phyloP scores from a whole-genome alignment of 2,113 vertebrate species.

The Ranitomeya variabilis region DNA sequence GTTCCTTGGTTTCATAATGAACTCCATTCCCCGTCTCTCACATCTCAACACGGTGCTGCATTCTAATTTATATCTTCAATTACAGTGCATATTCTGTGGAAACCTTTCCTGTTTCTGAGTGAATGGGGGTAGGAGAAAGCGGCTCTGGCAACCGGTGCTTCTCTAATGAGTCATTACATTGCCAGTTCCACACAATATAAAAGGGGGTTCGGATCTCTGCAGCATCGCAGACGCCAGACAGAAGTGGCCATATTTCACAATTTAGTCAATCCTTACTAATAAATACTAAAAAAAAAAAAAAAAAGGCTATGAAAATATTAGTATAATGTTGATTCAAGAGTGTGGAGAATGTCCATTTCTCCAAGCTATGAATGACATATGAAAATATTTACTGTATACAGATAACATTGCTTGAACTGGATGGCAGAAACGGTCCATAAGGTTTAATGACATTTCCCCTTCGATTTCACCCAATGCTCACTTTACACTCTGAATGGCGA shows the following conservation, averaged over 20 bases:
- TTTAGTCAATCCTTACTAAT: slow-evolving; percentile 24
- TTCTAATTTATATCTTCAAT: slow-evolving; percentile 83
- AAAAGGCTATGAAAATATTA: neutral
- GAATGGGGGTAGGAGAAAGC: slow-evolving; percentile 57
- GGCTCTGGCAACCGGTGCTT: slow-evolving; percentile 68
- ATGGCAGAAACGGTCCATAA: neutral
- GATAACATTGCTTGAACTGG: neutral
- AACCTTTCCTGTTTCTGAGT: slow-evolving; percentile 74
- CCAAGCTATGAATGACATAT: neutral
- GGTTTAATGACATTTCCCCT: neutral
- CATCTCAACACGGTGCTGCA: slow-evolving; percentile 83
- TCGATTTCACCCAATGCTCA: no score
- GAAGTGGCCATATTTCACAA: slow-evolving; percentile 18
- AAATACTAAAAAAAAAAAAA: neutral
- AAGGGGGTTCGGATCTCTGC: slow-evolving; percentile 15
- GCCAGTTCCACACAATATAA: slow-evolving; percentile 28
- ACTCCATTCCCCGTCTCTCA: slow-evolving; percentile 76
- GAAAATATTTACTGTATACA: neutral
- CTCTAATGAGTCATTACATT: slow-evolving; percentile 66
- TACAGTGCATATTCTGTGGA: slow-evolving; percentile 73
- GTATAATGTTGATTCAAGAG: neutral
- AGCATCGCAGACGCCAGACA: slow-evolving; percentile 2
- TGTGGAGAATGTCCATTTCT: no score
- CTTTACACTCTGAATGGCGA: neutral
- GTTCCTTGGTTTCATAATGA: slow-evolving; percentile 77